Evolutionary conservation across 2,113 vertebrate genomes (phyloP).

Genomic region (Bambusicola thoracicus): DNA sequence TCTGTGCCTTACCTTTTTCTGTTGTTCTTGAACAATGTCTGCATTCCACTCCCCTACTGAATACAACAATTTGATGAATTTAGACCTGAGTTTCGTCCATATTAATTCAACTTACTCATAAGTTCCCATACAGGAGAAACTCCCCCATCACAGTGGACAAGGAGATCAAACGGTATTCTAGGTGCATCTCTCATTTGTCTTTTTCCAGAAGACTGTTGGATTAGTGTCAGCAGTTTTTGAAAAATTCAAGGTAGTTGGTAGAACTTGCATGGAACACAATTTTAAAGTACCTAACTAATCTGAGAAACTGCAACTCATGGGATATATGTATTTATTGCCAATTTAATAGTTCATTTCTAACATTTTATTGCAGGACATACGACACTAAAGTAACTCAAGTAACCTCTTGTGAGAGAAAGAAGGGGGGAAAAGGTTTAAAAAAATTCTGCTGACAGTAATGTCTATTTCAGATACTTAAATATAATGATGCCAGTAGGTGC

Average conservation of each 20-base stretch:
- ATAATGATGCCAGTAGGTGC: conserved; percentile 61
- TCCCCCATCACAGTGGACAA: rapidly evolving
- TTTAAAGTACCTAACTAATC: conserved; percentile 13
- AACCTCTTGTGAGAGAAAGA: conserved; percentile 48
- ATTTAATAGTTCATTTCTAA: conserved; percentile 30
- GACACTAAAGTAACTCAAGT: conserved; percentile 31
- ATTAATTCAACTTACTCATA: background rate
- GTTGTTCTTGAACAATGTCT: background rate
- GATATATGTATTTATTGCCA: conserved; percentile 24
- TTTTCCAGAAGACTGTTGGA: background rate
- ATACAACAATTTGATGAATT: rapidly evolving
- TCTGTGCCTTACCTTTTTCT: background rate
- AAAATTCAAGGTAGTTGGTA: conserved; percentile 4
- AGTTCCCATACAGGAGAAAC: background rate
- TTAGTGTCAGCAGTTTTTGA: background rate
- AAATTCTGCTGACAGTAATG: conserved; percentile 62
- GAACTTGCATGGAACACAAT: conserved; percentile 8
- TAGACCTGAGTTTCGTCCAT: background rate
- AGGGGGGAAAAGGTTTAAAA: conserved; percentile 9
- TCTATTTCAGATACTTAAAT: conserved; percentile 69
- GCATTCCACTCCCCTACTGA: rapidly evolving
- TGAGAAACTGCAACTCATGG: background rate
- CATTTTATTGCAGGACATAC: conserved; percentile 42
- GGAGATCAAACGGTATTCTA: background rate
- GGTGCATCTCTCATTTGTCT: background rate